A percentile compares a stretch with the other conserved stretches of the same genome.
These are phyloP conservation scores for Tenebrosternarchus preto DNA, from an alignment of 2,113 vertebrate genomes.

Conservation along the genomic window DNA sequence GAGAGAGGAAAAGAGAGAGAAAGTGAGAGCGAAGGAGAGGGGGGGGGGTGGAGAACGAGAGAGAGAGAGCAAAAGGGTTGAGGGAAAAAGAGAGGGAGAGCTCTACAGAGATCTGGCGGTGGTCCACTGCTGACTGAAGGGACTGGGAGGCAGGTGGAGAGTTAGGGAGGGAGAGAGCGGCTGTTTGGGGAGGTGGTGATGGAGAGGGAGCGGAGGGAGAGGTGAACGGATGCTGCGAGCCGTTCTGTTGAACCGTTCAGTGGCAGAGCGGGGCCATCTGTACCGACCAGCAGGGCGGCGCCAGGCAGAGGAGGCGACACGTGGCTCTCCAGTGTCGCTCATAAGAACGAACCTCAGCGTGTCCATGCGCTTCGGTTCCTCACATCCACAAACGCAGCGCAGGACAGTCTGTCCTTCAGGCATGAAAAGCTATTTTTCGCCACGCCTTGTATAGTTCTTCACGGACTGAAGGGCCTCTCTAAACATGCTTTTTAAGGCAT, in stretches of 20 bases:
- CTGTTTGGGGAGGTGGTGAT: not conserved
- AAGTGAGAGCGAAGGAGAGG: not conserved
- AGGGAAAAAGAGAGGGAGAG: not conserved
- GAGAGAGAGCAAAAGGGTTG: not conserved
- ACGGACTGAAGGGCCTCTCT: not conserved
- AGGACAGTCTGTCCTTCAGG: too few species aligned
- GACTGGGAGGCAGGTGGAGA: slow-evolving; percentile 5
- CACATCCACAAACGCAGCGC: too few species aligned
- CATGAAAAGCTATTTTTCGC: too few species aligned
- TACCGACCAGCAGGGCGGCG: slow-evolving; percentile 39
- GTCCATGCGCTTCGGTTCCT: not conserved
- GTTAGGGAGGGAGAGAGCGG: not conserved
- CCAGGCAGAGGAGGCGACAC: slow-evolving; percentile 24
- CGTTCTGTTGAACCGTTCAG: slow-evolving; percentile 53
- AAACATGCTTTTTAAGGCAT: not conserved
- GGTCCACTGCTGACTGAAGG: not conserved
- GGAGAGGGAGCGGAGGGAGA: not conserved
- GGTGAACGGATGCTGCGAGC: slow-evolving; percentile 49
- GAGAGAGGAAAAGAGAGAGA: not conserved
- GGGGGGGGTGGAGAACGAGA: not conserved
- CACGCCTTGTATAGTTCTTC: not conserved
- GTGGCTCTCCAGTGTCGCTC: slow-evolving; percentile 31
- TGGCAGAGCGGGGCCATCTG: slow-evolving; percentile 47
- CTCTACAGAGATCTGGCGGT: not conserved
- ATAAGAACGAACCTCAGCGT: not conserved